Evolutionary conservation across 2,797 vertebrate genomes (phyloP).

Genomic region (Aphelocoma californica): DNA sequence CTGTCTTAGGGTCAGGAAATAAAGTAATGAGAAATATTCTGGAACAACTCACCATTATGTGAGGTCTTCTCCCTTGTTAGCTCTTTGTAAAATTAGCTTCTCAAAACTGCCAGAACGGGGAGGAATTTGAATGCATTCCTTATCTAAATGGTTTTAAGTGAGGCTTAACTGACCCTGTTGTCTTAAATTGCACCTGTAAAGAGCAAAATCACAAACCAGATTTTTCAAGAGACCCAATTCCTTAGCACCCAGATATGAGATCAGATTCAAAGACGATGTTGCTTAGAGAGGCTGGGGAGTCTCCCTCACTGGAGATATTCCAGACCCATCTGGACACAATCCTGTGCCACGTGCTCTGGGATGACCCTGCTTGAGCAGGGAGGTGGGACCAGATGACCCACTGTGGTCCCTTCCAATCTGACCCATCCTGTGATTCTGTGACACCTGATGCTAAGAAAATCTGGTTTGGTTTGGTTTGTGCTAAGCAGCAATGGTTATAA

Average conservation of each 20-base stretch:
- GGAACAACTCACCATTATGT: neutral
- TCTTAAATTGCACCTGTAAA: neutral
- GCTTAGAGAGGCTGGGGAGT: neutral
- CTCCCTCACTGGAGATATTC: neutral
- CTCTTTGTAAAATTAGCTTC: neutral
- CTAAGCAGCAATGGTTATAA: neutral
- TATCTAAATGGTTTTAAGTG: neutral
- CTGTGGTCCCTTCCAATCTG: neutral
- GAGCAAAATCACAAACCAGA: neutral
- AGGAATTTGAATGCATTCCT: neutral
- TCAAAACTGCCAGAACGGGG: neutral
- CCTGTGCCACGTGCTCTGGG: accelerated
- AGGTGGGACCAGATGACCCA: neutral
- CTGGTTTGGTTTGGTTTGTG: neutral
- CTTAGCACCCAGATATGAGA: neutral
- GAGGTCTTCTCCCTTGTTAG: neutral
- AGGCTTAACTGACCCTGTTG: neutral
- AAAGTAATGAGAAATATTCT: neutral
- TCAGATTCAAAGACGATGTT: neutral
- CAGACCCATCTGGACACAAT: neutral
- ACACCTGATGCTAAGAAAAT: neutral
- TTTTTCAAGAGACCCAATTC: neutral
- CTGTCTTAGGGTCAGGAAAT: neutral
- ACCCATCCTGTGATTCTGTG: too few relatives aligned
- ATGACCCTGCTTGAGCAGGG: neutral